phyloP scores from a whole-genome alignment of 2,888 invertebrate species.

The Coelinius sp. region DNA sequence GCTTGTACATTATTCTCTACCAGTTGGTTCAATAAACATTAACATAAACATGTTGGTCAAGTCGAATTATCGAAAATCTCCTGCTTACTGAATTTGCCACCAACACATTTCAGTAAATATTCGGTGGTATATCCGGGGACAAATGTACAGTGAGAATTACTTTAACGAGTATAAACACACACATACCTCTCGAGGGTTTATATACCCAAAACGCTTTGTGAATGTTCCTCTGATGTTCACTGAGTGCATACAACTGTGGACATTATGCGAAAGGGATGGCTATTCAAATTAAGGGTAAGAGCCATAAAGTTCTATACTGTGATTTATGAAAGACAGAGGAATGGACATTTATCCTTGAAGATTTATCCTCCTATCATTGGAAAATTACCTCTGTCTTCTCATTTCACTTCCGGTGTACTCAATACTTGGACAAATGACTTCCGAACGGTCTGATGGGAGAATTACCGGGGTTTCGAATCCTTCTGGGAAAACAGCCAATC shows the following conservation, averaged over 20 bases:
- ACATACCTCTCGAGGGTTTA: background rate
- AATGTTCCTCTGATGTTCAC: conserved; percentile 10
- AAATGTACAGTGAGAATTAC: background rate
- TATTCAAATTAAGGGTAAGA: background rate
- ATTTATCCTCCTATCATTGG: background rate
- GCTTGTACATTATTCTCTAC: background rate
- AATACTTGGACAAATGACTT: conserved; percentile 11
- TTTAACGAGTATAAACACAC: background rate
- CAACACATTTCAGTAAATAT: background rate
- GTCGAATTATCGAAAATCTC: background rate
- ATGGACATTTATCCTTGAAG: background rate
- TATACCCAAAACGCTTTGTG: background rate
- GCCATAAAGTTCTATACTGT: background rate
- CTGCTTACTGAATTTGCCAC: background rate
- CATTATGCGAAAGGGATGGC: background rate
- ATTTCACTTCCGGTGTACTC: background rate
- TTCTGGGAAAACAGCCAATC: background rate
- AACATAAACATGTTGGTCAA: background rate
- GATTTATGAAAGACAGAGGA: background rate
- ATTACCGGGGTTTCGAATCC: background rate
- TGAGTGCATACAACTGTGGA: background rate
- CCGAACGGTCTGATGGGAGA: background rate
- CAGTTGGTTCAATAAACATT: background rate
- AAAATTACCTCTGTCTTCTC: background rate
- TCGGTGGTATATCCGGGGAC: background rate